phyloP scores from a whole-genome alignment of 1,140 invertebrate genomes.

The Bombus cullumanus region DNA sequence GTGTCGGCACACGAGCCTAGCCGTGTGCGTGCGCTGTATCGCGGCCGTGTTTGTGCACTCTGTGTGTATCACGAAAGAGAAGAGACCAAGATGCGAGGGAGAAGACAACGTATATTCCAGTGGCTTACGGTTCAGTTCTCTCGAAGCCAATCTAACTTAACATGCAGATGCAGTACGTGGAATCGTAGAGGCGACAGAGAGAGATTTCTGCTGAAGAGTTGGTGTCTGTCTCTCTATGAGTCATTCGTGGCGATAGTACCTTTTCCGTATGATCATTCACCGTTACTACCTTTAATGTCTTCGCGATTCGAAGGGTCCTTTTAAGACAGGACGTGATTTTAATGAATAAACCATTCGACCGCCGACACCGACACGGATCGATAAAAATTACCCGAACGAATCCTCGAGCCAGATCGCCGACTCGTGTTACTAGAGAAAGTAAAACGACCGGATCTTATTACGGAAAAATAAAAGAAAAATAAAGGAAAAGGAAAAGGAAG shows the following conservation, averaged over 20 bases:
- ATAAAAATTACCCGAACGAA: slow-evolving; percentile 11
- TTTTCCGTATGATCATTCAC: slow-evolving; percentile 48
- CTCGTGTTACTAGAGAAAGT: not conserved
- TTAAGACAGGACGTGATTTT: slow-evolving; percentile 27
- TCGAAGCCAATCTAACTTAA: slow-evolving; percentile 73
- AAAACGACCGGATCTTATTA: not conserved
- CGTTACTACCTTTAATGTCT: slow-evolving; percentile 32
- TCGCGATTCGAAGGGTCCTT: slow-evolving; percentile 13
- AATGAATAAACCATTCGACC: slow-evolving; percentile 31
- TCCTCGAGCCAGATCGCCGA: not conserved
- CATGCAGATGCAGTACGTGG: slow-evolving; percentile 73
- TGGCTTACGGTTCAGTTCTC: slow-evolving; percentile 72
- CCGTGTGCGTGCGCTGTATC: not conserved
- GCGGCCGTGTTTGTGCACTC: not conserved
- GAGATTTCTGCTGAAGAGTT: not conserved
- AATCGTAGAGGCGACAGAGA: slow-evolving; percentile 57
- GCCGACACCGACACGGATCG: slow-evolving; percentile 5
- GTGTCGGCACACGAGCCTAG: not conserved
- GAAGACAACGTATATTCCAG: slow-evolving; percentile 63
- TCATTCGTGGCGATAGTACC: slow-evolving; percentile 53
- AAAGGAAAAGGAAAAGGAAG: not conserved
- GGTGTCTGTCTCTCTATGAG: slow-evolving; percentile 26
- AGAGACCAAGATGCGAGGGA: slow-evolving; percentile 22
- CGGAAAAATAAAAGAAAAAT: too few relatives aligned
- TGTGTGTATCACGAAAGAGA: slow-evolving; percentile 26